Base-by-base conservation (phyloP, 2,113 vertebrate species). In the Hypomesus transpacificus region DNA sequence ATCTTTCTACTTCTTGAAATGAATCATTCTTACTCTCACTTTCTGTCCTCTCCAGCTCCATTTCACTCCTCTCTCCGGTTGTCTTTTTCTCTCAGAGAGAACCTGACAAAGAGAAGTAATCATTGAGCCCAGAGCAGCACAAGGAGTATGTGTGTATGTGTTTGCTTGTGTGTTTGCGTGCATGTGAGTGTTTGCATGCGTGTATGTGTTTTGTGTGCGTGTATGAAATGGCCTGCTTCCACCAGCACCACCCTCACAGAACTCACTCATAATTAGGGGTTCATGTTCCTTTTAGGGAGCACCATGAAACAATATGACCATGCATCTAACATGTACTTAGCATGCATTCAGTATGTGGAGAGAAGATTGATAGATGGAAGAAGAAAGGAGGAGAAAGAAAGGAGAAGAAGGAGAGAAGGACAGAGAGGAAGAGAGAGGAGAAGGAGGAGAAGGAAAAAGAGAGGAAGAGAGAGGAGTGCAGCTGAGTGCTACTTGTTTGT, bases 261-360 rank as follows among this genome's bases (percentile, higher is more conserved):
- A 64, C 72, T 31, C 6, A 13, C 76, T 80, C 18, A 9, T 86
- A 88, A 88, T 88, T 71, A 86, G 46, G 60, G 80, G 81, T 71
- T 84, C 78, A 80, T 73, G 69, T 59, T 76, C 34, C 0, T 79
- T 75, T 83, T 83, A 66, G 73, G 68, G 80, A 84, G 26, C 1
- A 0, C 75, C 73, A 64, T 6, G 77, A 73, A 80, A 83, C 72
- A 80, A 83, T 79, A 81, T 72, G 68, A 80, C 78, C 76, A 64
- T 71, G n/a, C 24, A 71, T 79, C 68, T 69, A 68, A 80, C 69
- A 77, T 80, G 24, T 50, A 71, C 57, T 50, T 76, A 46, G 21
- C 4, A 69, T 59, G 65, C 60, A n/a, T 46, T 46, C 39, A 46
- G 39, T 46, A 46, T 46, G 39, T 46, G 39, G 39, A 1, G 39